A percentile compares a stretch with the other conserved stretches of the same genome.
Conservation (phyloP, 2,888 invertebrate species). For the Chymomyza caudatula region DNA sequence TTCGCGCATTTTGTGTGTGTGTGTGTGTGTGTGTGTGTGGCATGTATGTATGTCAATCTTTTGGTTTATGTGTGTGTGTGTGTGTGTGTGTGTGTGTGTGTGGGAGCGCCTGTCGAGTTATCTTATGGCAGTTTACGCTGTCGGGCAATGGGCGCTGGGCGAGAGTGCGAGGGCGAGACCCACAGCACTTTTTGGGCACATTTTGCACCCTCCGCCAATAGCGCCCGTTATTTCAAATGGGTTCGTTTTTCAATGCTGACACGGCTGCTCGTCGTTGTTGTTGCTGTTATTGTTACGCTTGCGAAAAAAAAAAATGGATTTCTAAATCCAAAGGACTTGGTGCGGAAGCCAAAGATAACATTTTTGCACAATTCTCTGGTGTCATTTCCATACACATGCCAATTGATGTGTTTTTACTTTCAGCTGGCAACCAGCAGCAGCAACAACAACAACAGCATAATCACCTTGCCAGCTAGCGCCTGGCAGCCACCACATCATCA, state of each 20-base stretch:
- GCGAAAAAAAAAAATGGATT: constrained; percentile 31
- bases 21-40: constrained; percentile 36
- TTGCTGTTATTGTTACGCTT: constrained; percentile 62
- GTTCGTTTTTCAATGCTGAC: constrained; percentile 37
- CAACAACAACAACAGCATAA: constrained; percentile 9
- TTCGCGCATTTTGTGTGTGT: constrained; percentile 18
- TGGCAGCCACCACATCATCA: not conserved
- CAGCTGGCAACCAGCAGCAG: constrained; percentile 29
- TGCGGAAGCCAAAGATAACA: constrained; percentile 77
- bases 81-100: constrained; percentile 25
- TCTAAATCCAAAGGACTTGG: constrained; percentile 70
- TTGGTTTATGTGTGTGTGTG: constrained; percentile 21
- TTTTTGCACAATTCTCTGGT: constrained; percentile 74
- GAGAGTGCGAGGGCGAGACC: constrained; percentile 8
- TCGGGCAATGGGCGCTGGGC: not conserved
- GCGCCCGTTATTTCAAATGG: constrained; percentile 64
- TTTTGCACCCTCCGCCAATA: constrained; percentile 55
- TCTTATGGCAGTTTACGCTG: constrained; percentile 61
- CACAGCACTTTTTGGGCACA: constrained; percentile 59
- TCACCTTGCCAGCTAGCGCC: constrained; percentile 30
- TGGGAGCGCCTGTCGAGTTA: constrained; percentile 64
- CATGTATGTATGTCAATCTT: constrained; percentile 17
- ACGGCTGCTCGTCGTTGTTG: constrained; percentile 28
- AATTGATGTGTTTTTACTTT: constrained; percentile 75
- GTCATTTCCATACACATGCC: constrained; percentile 75